Conservation (phyloP, 2,888 invertebrate genomes). For the Machimus rusticus region DNA sequence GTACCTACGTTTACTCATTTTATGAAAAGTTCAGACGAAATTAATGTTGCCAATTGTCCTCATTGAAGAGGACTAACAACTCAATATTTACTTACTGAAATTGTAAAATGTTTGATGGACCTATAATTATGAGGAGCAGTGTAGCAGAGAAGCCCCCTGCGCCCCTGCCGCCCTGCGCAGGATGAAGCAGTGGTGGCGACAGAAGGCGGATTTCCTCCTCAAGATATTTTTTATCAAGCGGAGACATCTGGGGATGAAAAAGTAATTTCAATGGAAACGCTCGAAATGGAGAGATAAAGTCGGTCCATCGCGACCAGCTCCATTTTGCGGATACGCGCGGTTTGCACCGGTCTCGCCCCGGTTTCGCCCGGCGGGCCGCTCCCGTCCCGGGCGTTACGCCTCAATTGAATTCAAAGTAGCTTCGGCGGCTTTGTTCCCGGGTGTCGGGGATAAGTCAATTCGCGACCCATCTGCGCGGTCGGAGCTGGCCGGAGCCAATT, state of each 20-base stretch:
- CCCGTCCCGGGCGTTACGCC: background rate
- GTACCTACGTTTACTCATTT: no score
- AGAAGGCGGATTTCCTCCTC: constrained; percentile 20
- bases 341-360: background rate
- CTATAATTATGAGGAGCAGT: no score
- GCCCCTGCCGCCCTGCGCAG: background rate
- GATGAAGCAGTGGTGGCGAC: background rate
- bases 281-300: background rate
- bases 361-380: background rate
- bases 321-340: background rate
- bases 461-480: background rate
- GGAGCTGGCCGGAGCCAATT: background rate
- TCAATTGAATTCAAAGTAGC: constrained; percentile 23
- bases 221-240: constrained; percentile 3
- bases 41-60: no score
- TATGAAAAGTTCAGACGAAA: no score
- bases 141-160: no score
- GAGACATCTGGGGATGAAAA: constrained; percentile 32
- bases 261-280: constrained; percentile 27
- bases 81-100: no score
- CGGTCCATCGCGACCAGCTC: background rate
- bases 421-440: background rate
- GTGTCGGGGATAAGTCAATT: constrained; percentile 29
- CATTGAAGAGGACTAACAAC: no score
- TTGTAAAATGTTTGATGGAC: no score